Evolutionary conservation across 2,113 vertebrate species (phyloP).

Genomic region (Gopherus flavomarginatus): DNA sequence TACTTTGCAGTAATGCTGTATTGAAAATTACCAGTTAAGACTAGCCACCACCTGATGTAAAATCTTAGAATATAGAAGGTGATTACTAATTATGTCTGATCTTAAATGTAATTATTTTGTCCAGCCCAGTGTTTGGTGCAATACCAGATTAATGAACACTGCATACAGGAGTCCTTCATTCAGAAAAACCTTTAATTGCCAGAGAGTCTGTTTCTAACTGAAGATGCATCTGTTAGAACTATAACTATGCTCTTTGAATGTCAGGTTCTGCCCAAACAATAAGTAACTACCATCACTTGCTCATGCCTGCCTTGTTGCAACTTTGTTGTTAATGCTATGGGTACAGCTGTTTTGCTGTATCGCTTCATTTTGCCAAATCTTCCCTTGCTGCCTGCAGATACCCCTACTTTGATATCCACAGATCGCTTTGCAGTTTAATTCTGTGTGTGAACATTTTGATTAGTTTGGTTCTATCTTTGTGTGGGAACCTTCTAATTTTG

Average conservation of each 20-base stretch:
- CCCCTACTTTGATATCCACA: background rate
- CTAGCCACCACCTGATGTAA: background rate
- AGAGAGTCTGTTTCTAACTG: background rate
- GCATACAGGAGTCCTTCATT: background rate
- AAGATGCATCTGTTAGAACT: background rate
- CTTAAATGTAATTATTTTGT: background rate
- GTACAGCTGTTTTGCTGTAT: background rate
- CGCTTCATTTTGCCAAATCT: background rate
- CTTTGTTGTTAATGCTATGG: background rate
- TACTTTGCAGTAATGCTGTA: background rate
- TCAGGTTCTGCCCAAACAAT: conserved; percentile 44
- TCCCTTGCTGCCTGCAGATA: background rate
- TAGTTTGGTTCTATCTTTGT: background rate
- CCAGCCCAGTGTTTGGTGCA: background rate
- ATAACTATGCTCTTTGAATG: conserved; percentile 32
- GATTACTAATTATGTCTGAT: background rate
- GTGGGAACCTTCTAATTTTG: background rate
- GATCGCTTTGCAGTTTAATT: background rate
- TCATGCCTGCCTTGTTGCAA: background rate
- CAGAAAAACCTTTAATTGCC: background rate
- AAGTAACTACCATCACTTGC: background rate
- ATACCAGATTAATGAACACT: background rate
- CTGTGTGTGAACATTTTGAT: background rate
- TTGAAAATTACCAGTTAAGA: background rate
- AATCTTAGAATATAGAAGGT: background rate